Evolutionary conservation across 2,888 invertebrate species (phyloP), one percentile per base, ranked within the genome.

Genomic region (Eudemis profundana): DNA sequence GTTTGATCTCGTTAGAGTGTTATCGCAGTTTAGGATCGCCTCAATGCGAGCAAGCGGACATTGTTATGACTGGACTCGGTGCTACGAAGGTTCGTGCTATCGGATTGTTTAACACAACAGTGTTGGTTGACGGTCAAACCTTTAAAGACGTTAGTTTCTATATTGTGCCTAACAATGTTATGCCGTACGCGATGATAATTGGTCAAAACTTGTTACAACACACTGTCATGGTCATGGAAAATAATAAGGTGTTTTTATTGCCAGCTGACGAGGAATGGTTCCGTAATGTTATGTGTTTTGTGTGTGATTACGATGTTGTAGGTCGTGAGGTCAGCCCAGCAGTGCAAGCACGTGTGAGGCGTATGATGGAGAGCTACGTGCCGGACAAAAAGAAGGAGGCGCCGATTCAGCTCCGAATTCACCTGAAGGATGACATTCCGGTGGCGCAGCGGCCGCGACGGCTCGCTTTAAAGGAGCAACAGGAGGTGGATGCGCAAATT

Each of bases 101-200:
- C 21, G 51, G 14, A 21, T 1, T 4, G 4, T 53, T 10, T 21
- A 38, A 21, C n/a, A 38, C 3, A 21, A 53, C 8, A 19, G 36
- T 0, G 21, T n/a, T 5, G 8, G 38, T 53, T 2, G 51, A 53
- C 51, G 51, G 21, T 7, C 21, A 21, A 4, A 21, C 14, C n/a
- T 53, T 38, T 14, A 21, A 53, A 3, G 51, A 53, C 21, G 38
- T 53, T 0, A 3, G 12, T 21, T 68, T 68, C 19, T 29, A 64
- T 61, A 36, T 69, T 8, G 38, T 68, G 15, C 44, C 57, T 38
- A 61, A 19, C 27, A 36, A 56, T 42, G 49, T 19, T 42, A 59
- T 69, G 47, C 68, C 68, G 1, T 68, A 62, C 38, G 19, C 40
- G 8, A 64, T 54, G 8, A 64, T 69, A 14, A 23, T 69, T 8